Conservation (phyloP, 2,888 invertebrate genomes). For the Gnatocerus cornutus region DNA sequence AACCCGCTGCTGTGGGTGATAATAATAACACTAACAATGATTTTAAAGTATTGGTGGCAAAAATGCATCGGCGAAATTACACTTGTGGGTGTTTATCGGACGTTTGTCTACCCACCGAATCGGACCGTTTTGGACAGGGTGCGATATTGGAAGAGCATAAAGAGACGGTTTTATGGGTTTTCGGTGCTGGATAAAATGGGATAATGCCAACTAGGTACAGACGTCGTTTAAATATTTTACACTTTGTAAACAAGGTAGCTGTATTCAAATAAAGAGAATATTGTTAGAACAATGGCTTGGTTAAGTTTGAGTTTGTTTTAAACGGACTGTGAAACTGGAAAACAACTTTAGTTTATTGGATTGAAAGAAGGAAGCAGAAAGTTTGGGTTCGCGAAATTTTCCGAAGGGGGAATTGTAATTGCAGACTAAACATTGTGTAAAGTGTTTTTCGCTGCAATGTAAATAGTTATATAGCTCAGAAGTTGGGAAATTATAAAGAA, state of each 20-base stretch:
- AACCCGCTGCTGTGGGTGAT: constrained; percentile 1
- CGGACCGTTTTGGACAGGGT: constrained; percentile 29
- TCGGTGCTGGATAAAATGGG: constrained; percentile 6
- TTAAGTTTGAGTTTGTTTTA: constrained; percentile 4
- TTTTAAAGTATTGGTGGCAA: constrained; percentile 24
- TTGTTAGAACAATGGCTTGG: constrained; percentile 2
- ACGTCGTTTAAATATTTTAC: not conserved
- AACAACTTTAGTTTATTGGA: constrained; percentile 2
- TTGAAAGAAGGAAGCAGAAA: not conserved
- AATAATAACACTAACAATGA: constrained; percentile 28
- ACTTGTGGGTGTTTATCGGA: constrained; percentile 26
- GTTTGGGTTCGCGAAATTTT: not conserved
- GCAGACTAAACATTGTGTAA: not conserved
- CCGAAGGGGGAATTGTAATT: not conserved
- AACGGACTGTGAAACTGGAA: constrained; percentile 4
- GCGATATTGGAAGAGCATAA: constrained; percentile 28
- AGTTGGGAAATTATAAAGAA: too few species aligned
- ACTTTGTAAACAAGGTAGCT: constrained; percentile 4
- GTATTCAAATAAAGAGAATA: constrained; percentile 4
- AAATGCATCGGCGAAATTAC: constrained; percentile 6
- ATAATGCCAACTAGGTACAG: constrained; percentile 2
- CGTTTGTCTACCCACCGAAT: constrained; percentile 10
- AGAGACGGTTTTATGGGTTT: constrained; percentile 19
- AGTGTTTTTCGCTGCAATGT: not conserved
- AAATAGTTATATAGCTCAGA: too few species aligned